These are phyloP conservation scores for Cenopis cana DNA, from an alignment of 2,888 invertebrate species.

Conservation along the genomic window DNA sequence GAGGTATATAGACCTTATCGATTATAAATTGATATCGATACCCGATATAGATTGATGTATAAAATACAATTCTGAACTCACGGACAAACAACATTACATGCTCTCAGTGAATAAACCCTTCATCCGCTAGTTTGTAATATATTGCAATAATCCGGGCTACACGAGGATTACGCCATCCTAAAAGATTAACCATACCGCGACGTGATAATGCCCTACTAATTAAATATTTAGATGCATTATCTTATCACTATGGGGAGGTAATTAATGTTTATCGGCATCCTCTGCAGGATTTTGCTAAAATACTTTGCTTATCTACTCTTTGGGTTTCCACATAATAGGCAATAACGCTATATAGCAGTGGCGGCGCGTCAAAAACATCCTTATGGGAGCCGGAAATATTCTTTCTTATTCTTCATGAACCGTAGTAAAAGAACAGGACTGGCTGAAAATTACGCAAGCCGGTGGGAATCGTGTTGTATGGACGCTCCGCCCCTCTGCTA, in stretches of 20 bases:
- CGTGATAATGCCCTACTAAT: slow-evolving; percentile 34
- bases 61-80: not conserved
- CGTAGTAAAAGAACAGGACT: too few relatives aligned
- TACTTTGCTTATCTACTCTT: not conserved
- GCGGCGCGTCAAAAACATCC: too few relatives aligned
- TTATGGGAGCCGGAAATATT: too few relatives aligned
- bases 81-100: slow-evolving; percentile 28
- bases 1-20: too few relatives aligned
- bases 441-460: too few relatives aligned
- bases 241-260: slow-evolving; percentile 12
- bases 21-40: too few relatives aligned
- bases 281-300: not conserved
- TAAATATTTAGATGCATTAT: slow-evolving; percentile 32
- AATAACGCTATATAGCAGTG: too few relatives aligned
- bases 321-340: too few relatives aligned
- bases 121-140: slow-evolving; percentile 35
- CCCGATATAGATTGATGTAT: not conserved
- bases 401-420: too few relatives aligned
- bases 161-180: slow-evolving; percentile 33
- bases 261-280: slow-evolving; percentile 1
- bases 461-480: too few relatives aligned
- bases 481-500: too few relatives aligned
- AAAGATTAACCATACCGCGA: slow-evolving; percentile 36
- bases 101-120: slow-evolving; percentile 27
- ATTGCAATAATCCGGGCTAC: slow-evolving; percentile 38